A percentile compares a stretch with the other conserved stretches of the same genome.
These are phyloP conservation scores for Nephrotoma flavescens DNA, from an alignment of 2,888 invertebrate species.

Conservation along the genomic window DNA sequence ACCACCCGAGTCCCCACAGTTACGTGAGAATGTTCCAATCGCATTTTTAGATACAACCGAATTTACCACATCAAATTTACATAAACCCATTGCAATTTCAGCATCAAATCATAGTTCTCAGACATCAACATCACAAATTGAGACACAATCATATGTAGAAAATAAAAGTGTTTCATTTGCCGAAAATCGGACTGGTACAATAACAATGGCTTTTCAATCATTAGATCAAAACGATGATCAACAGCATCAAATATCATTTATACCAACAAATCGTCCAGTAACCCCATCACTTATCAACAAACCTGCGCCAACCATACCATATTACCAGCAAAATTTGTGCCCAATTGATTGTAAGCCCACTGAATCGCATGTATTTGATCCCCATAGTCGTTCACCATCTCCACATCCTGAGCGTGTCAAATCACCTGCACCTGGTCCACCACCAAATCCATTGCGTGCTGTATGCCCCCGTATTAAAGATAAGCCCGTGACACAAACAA, in stretches of 20 bases:
- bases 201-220: constrained; percentile 49
- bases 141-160: constrained; percentile 22
- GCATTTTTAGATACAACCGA: constrained; percentile 28
- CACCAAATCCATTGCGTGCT: constrained; percentile 45
- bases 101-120: constrained; percentile 13
- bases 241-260: constrained; percentile 23
- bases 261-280: constrained; percentile 38
- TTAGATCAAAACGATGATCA: constrained; percentile 29
- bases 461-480: constrained; percentile 49
- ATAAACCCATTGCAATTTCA: constrained; percentile 20
- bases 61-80: constrained; percentile 13
- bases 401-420: constrained; percentile 50
- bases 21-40: constrained; percentile 33
- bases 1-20: constrained; percentile 39
- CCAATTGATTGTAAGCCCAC: constrained; percentile 48
- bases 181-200: constrained; percentile 37
- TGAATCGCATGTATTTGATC: constrained; percentile 43
- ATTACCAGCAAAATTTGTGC: constrained; percentile 63
- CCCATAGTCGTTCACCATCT: constrained; percentile 45
- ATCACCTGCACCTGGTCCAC: constrained; percentile 58
- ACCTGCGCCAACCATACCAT: constrained; percentile 59
- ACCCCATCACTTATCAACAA: constrained; percentile 56
- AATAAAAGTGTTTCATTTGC: constrained; percentile 21
- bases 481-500: background rate
- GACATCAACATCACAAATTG: constrained; percentile 16